These are phyloP conservation scores for Zaprionus africanus DNA, from an alignment of 1,140 invertebrate genomes.

Conservation along the genomic window DNA sequence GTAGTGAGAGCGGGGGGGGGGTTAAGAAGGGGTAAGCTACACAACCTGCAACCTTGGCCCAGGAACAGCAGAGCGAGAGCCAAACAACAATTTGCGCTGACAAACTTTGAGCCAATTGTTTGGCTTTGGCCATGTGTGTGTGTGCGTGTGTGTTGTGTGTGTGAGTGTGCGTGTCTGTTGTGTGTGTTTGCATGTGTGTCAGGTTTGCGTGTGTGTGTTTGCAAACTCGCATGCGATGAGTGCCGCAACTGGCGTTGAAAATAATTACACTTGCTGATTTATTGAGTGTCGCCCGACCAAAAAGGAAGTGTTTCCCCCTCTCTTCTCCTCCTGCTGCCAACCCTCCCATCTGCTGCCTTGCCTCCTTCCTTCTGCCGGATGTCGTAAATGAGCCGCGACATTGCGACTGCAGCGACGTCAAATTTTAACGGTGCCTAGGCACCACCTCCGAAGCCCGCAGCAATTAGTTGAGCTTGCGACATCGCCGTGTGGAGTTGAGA, in stretches of 20 bases:
- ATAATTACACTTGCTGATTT: slow-evolving; percentile 81
- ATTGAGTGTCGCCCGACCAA: slow-evolving; percentile 60
- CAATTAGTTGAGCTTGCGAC: slow-evolving; percentile 4
- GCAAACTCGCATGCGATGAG: slow-evolving; percentile 48
- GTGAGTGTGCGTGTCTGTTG: background rate
- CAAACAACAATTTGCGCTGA: slow-evolving; percentile 25
- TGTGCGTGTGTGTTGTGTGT: background rate
- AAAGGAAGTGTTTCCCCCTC: slow-evolving; percentile 18
- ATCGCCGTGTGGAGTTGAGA: background rate
- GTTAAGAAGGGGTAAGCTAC: no score
- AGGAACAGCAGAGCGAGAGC: slow-evolving; percentile 1
- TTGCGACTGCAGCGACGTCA: slow-evolving; percentile 66
- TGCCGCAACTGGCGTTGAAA: slow-evolving; percentile 65
- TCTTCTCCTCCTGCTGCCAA: background rate
- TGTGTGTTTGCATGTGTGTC: slow-evolving; percentile 12
- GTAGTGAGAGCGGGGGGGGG: background rate
- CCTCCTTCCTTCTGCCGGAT: slow-evolving; percentile 27
- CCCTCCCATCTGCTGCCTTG: background rate
- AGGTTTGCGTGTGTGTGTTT: background rate
- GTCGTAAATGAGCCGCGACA: slow-evolving; percentile 77
- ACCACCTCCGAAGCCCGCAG: background rate
- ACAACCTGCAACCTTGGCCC: slow-evolving; percentile 13
- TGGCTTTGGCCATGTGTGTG: slow-evolving; percentile 3
- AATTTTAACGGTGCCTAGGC: slow-evolving; percentile 23
- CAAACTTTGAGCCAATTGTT: slow-evolving; percentile 41